Evolutionary conservation across 2,113 vertebrate species (phyloP).

Genomic region (Pao palembangensis): DNA sequence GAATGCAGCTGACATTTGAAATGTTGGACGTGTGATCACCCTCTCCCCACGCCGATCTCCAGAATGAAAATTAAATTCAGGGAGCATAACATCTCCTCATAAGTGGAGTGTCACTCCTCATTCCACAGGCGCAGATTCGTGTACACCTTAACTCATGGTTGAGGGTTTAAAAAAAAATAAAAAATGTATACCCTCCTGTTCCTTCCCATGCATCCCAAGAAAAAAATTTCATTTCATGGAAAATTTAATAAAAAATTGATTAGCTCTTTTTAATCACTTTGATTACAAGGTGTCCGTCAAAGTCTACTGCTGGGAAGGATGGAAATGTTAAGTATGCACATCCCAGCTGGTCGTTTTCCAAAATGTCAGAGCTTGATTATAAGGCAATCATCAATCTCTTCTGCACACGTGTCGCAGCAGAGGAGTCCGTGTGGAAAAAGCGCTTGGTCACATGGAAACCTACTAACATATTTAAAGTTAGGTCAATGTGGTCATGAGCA

Average conservation of each 20-base stretch:
- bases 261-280: slow-evolving; percentile 59
- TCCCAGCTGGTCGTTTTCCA: slow-evolving; percentile 41
- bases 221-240: slow-evolving; percentile 66
- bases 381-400: slow-evolving; percentile 24
- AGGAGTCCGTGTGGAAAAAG: not conserved
- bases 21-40: slow-evolving; percentile 30
- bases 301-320: slow-evolving; percentile 20
- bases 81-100: slow-evolving; percentile 54
- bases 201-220: slow-evolving; percentile 37
- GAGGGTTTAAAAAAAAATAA: slow-evolving; percentile 9
- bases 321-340: slow-evolving; percentile 18
- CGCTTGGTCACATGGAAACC: slow-evolving; percentile 7
- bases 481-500: not conserved
- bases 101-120: slow-evolving; percentile 62
- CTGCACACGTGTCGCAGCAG: slow-evolving; percentile 4
- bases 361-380: slow-evolving; percentile 54
- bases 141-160: not conserved
- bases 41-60: slow-evolving; percentile 22
- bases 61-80: slow-evolving; percentile 46
- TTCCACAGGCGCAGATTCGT: slow-evolving; percentile 16
- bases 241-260: slow-evolving; percentile 69
- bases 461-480: slow-evolving; percentile 17
- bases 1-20: slow-evolving; percentile 10
- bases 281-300: slow-evolving; percentile 20
- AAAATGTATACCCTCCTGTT: slow-evolving; percentile 9